These are phyloP conservation scores for Tetranychus urticae DNA, from an alignment of 1,140 invertebrate genomes.

Conservation along the genomic window DNA sequence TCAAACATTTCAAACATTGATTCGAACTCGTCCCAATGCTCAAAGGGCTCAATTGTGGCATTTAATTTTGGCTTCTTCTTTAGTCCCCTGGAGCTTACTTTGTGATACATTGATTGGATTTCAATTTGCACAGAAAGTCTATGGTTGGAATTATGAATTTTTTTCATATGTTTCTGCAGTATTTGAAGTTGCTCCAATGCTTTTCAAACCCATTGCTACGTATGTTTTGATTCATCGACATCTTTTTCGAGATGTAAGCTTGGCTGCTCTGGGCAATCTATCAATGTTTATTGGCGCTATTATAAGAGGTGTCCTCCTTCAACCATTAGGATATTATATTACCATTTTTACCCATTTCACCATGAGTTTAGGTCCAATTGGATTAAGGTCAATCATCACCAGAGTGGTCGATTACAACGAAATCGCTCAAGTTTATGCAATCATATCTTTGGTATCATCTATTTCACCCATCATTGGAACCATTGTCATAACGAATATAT, in stretches of 20 bases:
- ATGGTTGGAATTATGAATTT: not conserved
- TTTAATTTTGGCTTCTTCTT: not conserved
- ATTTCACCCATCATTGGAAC: not conserved
- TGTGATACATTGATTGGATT: slow-evolving; percentile 1
- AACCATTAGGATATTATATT: not conserved
- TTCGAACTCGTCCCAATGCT: not conserved
- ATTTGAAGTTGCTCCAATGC: not conserved
- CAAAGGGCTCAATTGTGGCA: slow-evolving; percentile 1
- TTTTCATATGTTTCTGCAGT: slow-evolving; percentile 3
- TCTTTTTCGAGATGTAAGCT: not conserved
- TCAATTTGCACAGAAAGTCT: slow-evolving; percentile 5
- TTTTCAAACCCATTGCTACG: not conserved
- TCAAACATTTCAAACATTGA: not conserved
- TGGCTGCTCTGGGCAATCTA: not conserved
- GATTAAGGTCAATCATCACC: not conserved
- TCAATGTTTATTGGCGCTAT: not conserved
- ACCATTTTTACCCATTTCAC: not conserved
- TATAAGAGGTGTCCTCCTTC: not conserved
- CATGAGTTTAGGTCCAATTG: not conserved
- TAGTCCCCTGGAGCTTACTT: not conserved
- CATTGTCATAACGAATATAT: not conserved
- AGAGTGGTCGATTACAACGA: slow-evolving; percentile 3
- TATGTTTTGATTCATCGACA: not conserved
- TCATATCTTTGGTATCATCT: not conserved
- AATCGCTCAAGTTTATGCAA: slow-evolving; percentile 1